These are phyloP conservation scores for Hoplostethus atlanticus DNA, from an alignment of 2,797 vertebrate species.

Conservation along the genomic window DNA sequence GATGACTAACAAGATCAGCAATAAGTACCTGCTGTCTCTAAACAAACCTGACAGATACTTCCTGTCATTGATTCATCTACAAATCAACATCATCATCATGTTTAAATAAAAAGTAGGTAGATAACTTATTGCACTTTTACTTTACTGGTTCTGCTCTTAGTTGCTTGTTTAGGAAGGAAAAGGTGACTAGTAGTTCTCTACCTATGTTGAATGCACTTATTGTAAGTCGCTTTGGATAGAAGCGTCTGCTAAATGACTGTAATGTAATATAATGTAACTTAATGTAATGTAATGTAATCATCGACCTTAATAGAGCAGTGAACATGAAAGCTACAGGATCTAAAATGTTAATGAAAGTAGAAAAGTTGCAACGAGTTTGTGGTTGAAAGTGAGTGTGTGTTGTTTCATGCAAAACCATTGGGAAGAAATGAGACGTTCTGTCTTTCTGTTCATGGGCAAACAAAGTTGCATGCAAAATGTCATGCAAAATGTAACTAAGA, in stretches of 20 bases:
- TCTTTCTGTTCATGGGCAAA: conserved; percentile 12
- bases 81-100: conserved; percentile 8
- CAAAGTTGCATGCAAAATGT: conserved; percentile 42
- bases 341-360: background rate
- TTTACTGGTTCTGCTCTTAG: too few species aligned
- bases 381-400: background rate
- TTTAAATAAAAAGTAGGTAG: too few species aligned
- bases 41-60: conserved; percentile 42
- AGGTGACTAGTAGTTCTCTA: too few species aligned
- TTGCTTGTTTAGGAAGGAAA: too few species aligned
- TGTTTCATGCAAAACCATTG: conserved; percentile 4
- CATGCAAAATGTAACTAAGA: background rate
- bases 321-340: background rate
- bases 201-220: too few species aligned
- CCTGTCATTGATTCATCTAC: conserved; percentile 48
- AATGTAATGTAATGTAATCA: too few species aligned
- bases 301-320: conserved; percentile 24
- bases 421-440: background rate
- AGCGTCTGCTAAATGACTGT: too few species aligned
- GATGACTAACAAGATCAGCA: conserved; percentile 69
- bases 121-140: too few species aligned
- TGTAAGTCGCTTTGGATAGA: too few species aligned
- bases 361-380: conserved; percentile 19
- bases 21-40: conserved; percentile 53
- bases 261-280: too few species aligned